Evolutionary conservation across 2,797 vertebrate species (phyloP).

Genomic region (Malurus leucopterus): DNA sequence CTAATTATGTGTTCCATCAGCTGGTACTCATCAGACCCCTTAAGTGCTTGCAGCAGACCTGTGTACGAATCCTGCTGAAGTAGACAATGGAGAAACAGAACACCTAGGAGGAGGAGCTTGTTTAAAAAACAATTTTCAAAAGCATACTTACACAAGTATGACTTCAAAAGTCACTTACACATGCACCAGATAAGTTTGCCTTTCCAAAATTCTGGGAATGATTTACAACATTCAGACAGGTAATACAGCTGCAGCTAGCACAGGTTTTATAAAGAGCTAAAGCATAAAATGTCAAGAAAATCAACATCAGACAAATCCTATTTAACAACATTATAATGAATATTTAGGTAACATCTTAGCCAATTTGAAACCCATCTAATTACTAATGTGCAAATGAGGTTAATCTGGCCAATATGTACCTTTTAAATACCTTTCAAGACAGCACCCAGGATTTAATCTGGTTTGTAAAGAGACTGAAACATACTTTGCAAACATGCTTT

Average conservation of each 20-base stretch:
- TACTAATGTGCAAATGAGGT: not conserved
- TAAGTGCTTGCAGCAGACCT: not conserved
- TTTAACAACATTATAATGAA: not conserved
- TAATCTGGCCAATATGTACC: not conserved
- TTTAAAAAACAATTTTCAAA: not conserved
- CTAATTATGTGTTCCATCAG: not conserved
- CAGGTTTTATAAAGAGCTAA: not conserved
- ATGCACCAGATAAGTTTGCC: not conserved
- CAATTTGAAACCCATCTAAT: not conserved
- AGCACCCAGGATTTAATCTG: not conserved
- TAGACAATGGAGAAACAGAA: constrained; percentile 25
- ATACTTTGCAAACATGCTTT: not conserved
- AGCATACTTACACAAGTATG: not conserved
- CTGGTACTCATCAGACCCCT: not conserved
- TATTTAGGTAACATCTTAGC: not conserved
- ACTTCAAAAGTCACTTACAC: not conserved
- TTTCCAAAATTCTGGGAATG: not conserved
- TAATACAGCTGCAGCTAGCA: not conserved
- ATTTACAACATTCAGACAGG: not conserved
- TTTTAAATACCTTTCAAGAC: not conserved
- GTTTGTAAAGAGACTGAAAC: not conserved
- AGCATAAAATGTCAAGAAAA: not conserved
- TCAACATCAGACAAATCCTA: not conserved
- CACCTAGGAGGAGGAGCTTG: constrained; percentile 6
- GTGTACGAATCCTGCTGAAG: not conserved